Base-by-base conservation (phyloP, 1,140 invertebrate species). In the Trachymyrmex septentrionalis region DNA sequence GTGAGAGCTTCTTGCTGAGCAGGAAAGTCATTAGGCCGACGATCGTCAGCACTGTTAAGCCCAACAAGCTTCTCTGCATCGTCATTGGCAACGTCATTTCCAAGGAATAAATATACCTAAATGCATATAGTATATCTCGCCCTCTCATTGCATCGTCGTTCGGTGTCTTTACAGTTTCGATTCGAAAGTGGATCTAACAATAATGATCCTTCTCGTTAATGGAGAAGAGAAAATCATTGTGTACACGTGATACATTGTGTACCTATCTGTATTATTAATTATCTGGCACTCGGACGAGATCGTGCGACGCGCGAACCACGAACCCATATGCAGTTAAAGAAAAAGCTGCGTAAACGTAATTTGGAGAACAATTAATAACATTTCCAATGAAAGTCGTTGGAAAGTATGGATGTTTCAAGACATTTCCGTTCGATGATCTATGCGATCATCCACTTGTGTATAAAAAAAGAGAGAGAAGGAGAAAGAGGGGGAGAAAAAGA, bases 41-140 rank as follows among this genome's bases (percentile, higher is more conserved):
- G 30, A 88, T 88, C 12, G 89, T 82, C 10, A 92, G 59, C 66
- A 93, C 72, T 57, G 85, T 87, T 12, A 92, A 16, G 50, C 90
- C 87, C 12, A 94, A 64, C 3, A 94, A 38, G 67, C 85, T 85
- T 71, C 91, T 93, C 81, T 93, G 92, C 24, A 90, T 72, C 19
- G 91, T 38, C 19, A 91, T 38, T 55, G 91, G 30, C 59, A 90
- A 91, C 87, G 91, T 94, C 85, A 86, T 92, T 59, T 66, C 85
- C 82, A 34, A 86, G 44, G 44, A 55, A 88, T 44, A 16, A 50
- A 50, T 50, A 50, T 87, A 44, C 34, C 80, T 27, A 21, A 19
- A 63, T 63, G 30, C 21, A 7, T 38, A 38, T 38, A 34, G 30
- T 34, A 38, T 38, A 38, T 55, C 50, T 72, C 64, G 78, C 34